Percentiles rank a stretch among this genome's conserved stretches.
Conservation (phyloP, 2,888 invertebrate genomes). For the Timema podura region DNA sequence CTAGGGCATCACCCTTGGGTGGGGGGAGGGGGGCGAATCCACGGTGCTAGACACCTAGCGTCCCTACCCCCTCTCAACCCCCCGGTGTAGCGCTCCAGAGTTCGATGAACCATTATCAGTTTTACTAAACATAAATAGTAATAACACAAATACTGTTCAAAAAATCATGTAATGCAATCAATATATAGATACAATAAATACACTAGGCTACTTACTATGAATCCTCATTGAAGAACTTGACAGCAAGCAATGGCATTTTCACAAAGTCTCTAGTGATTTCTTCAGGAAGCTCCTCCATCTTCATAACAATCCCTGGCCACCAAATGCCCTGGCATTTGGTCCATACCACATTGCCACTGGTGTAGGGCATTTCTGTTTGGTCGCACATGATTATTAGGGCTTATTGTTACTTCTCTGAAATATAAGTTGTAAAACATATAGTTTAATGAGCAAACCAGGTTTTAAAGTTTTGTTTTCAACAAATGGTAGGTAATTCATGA, state of each 20-base stretch:
- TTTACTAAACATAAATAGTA: too few relatives aligned
- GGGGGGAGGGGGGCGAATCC: too few relatives aligned
- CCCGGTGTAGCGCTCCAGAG: too few relatives aligned
- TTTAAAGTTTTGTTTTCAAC: background rate
- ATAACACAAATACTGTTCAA: too few relatives aligned
- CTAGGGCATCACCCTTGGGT: too few relatives aligned
- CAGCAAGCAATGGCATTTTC: conserved; percentile 72
- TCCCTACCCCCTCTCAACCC: too few relatives aligned
- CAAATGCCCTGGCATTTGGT: conserved; percentile 75
- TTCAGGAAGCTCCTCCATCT: conserved; percentile 58
- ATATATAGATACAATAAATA: background rate
- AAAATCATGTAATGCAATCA: too few relatives aligned
- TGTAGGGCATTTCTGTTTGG: conserved; percentile 61
- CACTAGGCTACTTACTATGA: conserved; percentile 62
- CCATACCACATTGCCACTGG: conserved; percentile 79
- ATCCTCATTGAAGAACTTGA: conserved; percentile 82
- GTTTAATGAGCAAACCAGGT: background rate
- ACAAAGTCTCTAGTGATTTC: conserved; percentile 62
- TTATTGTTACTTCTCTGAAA: background rate
- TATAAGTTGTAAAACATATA: background rate
- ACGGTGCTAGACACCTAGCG: too few relatives aligned
- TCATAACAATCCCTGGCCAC: conserved; percentile 82
- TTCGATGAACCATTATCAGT: too few relatives aligned
- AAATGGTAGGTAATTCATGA: too few relatives aligned
- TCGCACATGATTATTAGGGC: conserved; percentile 55